phyloP scores from a whole-genome alignment of 2,797 vertebrate species.

The Parambassis ranga region DNA sequence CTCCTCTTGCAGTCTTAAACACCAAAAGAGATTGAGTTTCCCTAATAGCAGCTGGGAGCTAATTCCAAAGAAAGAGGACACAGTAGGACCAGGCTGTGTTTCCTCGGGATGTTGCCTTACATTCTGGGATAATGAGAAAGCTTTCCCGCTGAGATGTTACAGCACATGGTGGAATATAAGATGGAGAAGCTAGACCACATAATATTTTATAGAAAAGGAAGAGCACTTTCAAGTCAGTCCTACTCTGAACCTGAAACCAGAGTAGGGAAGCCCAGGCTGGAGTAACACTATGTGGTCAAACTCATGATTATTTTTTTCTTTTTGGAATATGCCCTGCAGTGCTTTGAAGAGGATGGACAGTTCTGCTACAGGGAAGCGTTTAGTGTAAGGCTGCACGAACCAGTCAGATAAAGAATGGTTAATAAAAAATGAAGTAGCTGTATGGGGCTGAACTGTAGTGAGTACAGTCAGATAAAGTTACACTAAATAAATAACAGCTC shows the following conservation, averaged over 20 bases:
- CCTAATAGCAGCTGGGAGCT: neutral
- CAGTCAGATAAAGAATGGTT: neutral
- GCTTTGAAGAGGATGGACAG: constrained; percentile 10
- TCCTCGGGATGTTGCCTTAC: neutral
- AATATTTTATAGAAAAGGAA: neutral
- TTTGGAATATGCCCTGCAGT: constrained; percentile 8
- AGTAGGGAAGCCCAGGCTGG: neutral
- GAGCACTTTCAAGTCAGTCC: neutral
- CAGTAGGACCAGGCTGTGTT: neutral
- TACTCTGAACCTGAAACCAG: neutral
- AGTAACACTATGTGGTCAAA: neutral
- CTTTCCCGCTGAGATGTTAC: neutral
- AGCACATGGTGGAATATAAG: neutral
- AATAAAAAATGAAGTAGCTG: neutral
- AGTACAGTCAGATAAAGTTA: neutral
- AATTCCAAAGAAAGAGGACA: neutral
- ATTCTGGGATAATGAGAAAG: neutral
- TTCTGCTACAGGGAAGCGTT: no score
- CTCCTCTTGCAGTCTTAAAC: neutral
- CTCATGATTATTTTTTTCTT: no score
- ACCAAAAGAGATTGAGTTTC: neutral
- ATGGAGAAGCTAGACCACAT: neutral
- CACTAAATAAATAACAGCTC: no score
- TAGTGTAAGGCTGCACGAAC: no score
- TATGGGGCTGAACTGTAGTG: neutral